A percentile compares a stretch with the other conserved stretches of the same genome.
Conservation (phyloP, 2,888 invertebrate genomes). For the Morpho helenor region DNA sequence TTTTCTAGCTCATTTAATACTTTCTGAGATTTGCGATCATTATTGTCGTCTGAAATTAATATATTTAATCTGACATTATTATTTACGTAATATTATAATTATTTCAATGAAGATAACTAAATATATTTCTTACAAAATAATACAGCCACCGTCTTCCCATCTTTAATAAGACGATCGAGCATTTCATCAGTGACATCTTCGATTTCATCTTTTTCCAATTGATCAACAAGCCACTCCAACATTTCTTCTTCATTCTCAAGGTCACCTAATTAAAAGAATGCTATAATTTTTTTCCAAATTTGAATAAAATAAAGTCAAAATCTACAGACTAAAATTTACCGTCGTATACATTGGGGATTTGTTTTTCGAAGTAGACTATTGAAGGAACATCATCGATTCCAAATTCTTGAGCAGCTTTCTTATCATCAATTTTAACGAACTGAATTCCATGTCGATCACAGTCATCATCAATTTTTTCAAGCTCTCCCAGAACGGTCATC, state of each 20-base stretch:
- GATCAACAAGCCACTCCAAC: conserved; percentile 91
- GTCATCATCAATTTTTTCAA: conserved; percentile 96
- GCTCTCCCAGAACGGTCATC: conserved; percentile 89
- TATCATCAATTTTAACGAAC: conserved; percentile 95
- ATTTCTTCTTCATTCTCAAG: conserved; percentile 93
- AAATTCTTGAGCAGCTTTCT: conserved; percentile 89
- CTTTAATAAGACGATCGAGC: conserved; percentile 92
- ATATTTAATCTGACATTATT: background rate
- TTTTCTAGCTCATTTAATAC: conserved; percentile 94
- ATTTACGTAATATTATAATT: background rate
- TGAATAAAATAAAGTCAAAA: background rate
- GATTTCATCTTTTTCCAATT: conserved; percentile 94
- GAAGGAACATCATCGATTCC: conserved; percentile 91
- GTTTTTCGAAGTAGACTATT: conserved; percentile 95
- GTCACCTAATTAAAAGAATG: conserved; percentile 76
- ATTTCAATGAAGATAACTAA: background rate
- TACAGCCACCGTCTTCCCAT: conserved; percentile 93
- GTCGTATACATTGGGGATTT: conserved; percentile 94
- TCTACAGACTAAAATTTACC: conserved; percentile 69
- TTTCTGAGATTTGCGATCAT: conserved; percentile 91
- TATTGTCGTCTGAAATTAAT: conserved; percentile 87
- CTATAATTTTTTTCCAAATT: background rate
- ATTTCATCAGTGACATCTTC: conserved; percentile 97
- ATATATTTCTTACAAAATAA: conserved; percentile 86
- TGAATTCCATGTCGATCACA: conserved; percentile 95